phyloP scores from a whole-genome alignment of 2,888 invertebrate species.

The Nephrotoma flavescens region DNA sequence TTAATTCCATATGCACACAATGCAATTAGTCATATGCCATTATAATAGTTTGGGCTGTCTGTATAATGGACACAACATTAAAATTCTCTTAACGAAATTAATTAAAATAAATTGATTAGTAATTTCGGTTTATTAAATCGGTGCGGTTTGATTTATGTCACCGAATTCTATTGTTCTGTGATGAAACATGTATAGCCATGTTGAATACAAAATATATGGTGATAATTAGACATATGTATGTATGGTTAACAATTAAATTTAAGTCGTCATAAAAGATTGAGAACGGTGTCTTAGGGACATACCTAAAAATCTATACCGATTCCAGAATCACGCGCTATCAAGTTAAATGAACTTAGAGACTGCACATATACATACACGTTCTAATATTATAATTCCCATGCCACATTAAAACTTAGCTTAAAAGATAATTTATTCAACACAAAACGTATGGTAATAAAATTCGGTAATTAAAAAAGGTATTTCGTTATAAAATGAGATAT shows the following conservation, averaged over 20 bases:
- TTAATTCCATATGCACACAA: neutral
- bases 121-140: neutral
- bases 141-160: neutral
- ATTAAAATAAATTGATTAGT: neutral
- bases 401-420: neutral
- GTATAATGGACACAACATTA: neutral
- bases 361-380: neutral
- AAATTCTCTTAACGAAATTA: neutral
- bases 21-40: neutral
- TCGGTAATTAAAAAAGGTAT: neutral
- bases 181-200: neutral
- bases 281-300: too few species aligned
- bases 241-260: neutral
- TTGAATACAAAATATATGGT: neutral
- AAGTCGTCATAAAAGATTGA: neutral
- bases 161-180: neutral
- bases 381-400: neutral
- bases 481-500: neutral
- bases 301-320: neutral
- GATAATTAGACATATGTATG: neutral
- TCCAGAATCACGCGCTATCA: neutral
- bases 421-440: neutral
- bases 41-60: neutral
- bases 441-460: neutral
- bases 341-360: neutral